Base-by-base conservation (phyloP, 2,888 invertebrate genomes). In the Phaedon cochleariae region DNA sequence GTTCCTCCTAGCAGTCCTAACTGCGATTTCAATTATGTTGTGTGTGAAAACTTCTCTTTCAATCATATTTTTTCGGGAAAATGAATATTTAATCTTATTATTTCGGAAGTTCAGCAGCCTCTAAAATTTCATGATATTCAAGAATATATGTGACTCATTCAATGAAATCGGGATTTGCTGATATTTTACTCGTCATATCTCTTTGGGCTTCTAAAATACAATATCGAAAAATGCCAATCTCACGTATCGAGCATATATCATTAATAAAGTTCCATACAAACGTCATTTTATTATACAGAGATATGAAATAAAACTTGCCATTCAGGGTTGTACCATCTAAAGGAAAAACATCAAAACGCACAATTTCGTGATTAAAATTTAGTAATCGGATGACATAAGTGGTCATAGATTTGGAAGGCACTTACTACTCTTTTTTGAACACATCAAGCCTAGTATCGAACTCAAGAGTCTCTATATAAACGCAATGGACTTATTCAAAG, bases 341-440 rank as follows among this genome's bases (percentile, higher is more conserved):
- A 79, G 46, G n/a, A 63, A 83, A 83, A 79, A 79, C 77, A 83
- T 80, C 75, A 80, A 80, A 82, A 82, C 76, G 76, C 77, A 76
- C 74, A 82, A 81, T 82, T 82, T 82, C 15, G 41, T 80, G 80
- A 77, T 74, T 76, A 80, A 77, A 81, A 79, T 80, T 81, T 81
- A 77, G 78, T 78, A 79, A 76, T 80, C 78, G 79, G 79, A 82
- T 83, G 82, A 83, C 82, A 81, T 81, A 82, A 83, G 82, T 87
- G 88, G 86, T 88, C 88, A 88, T 87, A 87, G 86, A 75, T 87
- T 87, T 90, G 90, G 90, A 91, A 91, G 91, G 91, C 91, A 91
- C 91, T 91, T 91, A 89, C 90, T 90, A 90, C 90, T 88, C 85
- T 84, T 85, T 88, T 89, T 89, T 89, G 90, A 90, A 90, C 90